A percentile compares a stretch with the other conserved stretches of the same genome.
Evolutionary conservation across 2,113 vertebrate genomes (phyloP).

Genomic region (Menura novaehollandiae): DNA sequence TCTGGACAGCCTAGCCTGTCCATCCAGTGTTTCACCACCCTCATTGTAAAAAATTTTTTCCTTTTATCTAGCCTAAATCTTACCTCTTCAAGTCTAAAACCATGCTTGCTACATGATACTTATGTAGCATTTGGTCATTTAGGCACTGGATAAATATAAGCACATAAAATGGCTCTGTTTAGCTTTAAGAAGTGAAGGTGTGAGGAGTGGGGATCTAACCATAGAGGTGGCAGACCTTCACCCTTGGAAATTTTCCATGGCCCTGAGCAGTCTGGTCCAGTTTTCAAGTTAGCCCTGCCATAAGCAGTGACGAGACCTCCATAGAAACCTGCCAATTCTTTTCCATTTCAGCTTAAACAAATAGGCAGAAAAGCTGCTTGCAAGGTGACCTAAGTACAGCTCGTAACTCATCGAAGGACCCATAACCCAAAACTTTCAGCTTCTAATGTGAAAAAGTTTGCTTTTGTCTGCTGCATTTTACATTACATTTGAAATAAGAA

Average conservation of each 20-base stretch:
- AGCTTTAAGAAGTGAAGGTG: not conserved
- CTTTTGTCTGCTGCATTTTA: not conserved
- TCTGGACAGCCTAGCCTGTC: not conserved
- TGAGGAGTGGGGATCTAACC: not conserved
- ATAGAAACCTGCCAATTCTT: not conserved
- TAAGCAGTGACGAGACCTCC: not conserved
- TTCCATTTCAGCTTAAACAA: not conserved
- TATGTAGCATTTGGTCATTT: accelerated
- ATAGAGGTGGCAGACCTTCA: not conserved
- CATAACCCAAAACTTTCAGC: not conserved
- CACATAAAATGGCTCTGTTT: not conserved
- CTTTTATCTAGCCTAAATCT: not conserved
- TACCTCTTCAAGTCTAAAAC: not conserved
- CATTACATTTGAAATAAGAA: not conserved
- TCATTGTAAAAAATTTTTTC: not conserved
- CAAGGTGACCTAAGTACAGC: not conserved
- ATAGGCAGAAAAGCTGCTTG: not conserved
- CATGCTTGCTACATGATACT: not conserved
- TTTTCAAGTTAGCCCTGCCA: not conserved
- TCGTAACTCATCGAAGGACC: not conserved
- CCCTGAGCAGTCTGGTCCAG: not conserved
- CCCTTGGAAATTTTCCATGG: not conserved
- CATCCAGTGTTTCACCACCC: not conserved
- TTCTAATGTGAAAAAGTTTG: not conserved
- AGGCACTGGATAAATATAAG: not conserved